Conservation (phyloP, 2,797 vertebrate species). For the Arnoldichthys spilopterus region DNA sequence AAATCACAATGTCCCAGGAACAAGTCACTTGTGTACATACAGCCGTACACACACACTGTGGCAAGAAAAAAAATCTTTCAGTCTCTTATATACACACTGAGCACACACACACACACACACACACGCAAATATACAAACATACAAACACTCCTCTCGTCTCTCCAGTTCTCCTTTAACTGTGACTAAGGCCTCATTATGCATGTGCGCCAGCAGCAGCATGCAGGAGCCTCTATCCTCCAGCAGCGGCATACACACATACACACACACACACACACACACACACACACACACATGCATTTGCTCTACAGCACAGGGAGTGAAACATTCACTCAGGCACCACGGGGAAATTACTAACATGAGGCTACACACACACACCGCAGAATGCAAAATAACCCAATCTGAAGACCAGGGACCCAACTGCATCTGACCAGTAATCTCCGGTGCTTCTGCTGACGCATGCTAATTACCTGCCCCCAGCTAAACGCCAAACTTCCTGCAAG, state of each 20-base stretch:
- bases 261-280: slow-evolving; percentile 3
- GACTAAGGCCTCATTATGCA: slow-evolving; percentile 50
- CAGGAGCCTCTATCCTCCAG: slow-evolving; percentile 49
- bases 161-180: slow-evolving; percentile 48
- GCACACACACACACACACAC: slow-evolving; percentile 23
- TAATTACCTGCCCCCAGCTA: slow-evolving; percentile 41
- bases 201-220: slow-evolving; percentile 42
- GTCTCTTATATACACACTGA: neutral
- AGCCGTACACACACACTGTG: neutral
- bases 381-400: slow-evolving; percentile 42
- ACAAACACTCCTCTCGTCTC: slow-evolving; percentile 13
- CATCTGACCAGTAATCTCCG: slow-evolving; percentile 20
- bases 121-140: neutral
- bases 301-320: neutral
- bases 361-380: slow-evolving; percentile 15
- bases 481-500: slow-evolving; percentile 31
- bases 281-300: neutral
- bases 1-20: too few species aligned
- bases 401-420: slow-evolving; percentile 9
- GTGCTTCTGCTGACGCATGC: slow-evolving; percentile 13
- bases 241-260: slow-evolving; percentile 28
- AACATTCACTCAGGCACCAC: slow-evolving; percentile 47
- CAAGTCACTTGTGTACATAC: neutral
- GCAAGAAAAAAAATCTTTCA: neutral
- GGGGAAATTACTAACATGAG: slow-evolving; percentile 39